phyloP scores from a whole-genome alignment of 2,113 vertebrate species.

The Halcyon senegalensis region DNA sequence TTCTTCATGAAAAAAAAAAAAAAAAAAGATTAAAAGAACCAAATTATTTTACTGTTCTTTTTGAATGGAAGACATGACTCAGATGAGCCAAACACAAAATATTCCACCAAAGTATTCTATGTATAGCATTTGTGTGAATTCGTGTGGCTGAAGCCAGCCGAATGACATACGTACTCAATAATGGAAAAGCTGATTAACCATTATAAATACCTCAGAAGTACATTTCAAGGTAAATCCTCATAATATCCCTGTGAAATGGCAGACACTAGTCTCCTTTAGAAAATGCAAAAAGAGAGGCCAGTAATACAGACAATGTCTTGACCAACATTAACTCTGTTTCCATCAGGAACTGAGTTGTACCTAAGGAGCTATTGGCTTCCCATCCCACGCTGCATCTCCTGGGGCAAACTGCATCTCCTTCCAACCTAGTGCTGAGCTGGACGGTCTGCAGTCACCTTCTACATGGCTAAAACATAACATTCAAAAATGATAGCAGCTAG shows the following conservation, averaged over 20 bases:
- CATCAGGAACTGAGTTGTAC: neutral
- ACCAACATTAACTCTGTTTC: neutral
- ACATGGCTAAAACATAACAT: neutral
- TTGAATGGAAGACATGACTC: slow-evolving; percentile 50
- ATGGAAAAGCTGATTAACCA: slow-evolving; percentile 58
- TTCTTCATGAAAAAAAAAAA: slow-evolving; percentile 50
- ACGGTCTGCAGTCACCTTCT: neutral
- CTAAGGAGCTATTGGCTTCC: neutral
- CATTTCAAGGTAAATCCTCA: slow-evolving; percentile 52
- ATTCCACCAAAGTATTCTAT: slow-evolving; percentile 56
- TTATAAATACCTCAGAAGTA: slow-evolving; percentile 29
- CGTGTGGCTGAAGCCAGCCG: slow-evolving; percentile 30
- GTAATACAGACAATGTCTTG: neutral
- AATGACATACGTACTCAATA: slow-evolving; percentile 53
- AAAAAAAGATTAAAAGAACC: slow-evolving; percentile 43
- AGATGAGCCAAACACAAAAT: slow-evolving; percentile 57
- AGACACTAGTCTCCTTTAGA: neutral
- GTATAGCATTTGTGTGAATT: slow-evolving; percentile 51
- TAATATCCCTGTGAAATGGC: slow-evolving; percentile 2
- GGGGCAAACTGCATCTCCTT: neutral
- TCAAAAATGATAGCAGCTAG: neutral
- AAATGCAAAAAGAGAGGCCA: slow-evolving; percentile 3
- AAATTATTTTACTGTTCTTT: slow-evolving; percentile 9
- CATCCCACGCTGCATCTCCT: neutral
- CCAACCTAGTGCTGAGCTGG: neutral